Percentiles rank a stretch among this genome's conserved stretches.
phyloP scores from a whole-genome alignment of 2,888 invertebrate genomes.

The Ferdinandea cuprea region DNA sequence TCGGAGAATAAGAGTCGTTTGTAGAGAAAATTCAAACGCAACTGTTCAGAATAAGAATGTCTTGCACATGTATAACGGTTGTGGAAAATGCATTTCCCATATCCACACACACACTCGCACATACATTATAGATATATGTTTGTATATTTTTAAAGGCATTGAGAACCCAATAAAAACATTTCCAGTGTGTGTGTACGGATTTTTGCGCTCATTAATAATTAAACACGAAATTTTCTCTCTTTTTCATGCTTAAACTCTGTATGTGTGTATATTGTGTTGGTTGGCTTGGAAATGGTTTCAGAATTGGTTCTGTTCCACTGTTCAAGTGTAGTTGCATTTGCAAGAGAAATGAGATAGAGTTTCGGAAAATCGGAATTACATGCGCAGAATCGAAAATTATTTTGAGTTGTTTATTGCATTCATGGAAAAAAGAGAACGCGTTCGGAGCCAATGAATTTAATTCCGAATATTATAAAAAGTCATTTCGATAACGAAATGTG shows the following conservation, averaged over 20 bases:
- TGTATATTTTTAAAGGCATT: conserved; percentile 18
- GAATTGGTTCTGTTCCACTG: neutral
- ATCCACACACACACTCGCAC: neutral
- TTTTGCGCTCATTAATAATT: conserved; percentile 70
- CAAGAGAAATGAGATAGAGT: conserved; percentile 52
- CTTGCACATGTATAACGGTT: conserved; percentile 66
- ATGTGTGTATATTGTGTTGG: conserved; percentile 28
- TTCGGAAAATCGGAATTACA: conserved; percentile 9
- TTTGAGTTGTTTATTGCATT: neutral
- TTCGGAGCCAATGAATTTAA: neutral
- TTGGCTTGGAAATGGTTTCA: conserved; percentile 12
- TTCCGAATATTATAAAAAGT: neutral
- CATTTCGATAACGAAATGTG: conserved; percentile 11
- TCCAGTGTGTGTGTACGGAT: conserved; percentile 3
- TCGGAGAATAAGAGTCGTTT: conserved; percentile 43
- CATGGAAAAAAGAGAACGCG: neutral
- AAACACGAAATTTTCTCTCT: conserved; percentile 53
- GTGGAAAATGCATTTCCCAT: conserved; percentile 48
- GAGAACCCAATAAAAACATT: neutral
- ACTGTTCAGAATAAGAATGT: conserved; percentile 20
- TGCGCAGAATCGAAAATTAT: conserved; percentile 29
- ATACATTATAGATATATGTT: conserved; percentile 9
- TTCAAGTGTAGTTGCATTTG: conserved; percentile 19
- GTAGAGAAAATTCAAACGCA: conserved; percentile 23
- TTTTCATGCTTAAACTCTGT: conserved; percentile 30